Percentiles rank a stretch among this genome's conserved stretches.
Evolutionary conservation across 2,888 invertebrate species (phyloP).

Genomic region (Dynastes hyllus): DNA sequence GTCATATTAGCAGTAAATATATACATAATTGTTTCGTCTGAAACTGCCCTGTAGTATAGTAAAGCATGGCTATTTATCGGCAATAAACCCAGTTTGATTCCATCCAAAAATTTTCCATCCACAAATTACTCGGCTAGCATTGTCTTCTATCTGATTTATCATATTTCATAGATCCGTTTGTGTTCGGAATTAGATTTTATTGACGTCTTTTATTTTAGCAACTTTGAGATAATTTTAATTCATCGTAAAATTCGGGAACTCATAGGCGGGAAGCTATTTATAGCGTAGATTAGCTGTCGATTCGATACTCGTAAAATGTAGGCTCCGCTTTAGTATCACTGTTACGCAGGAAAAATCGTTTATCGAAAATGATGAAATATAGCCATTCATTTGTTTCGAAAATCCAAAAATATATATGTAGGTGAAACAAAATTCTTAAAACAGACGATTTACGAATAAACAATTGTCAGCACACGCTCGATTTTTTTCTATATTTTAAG

Average conservation of each 20-base stretch:
- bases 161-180: slow-evolving; percentile 2
- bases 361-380: slow-evolving; percentile 12
- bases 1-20: too few species aligned
- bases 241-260: slow-evolving; percentile 30
- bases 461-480: not conserved
- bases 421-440: not conserved
- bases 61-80: too few species aligned
- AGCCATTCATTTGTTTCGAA: not conserved
- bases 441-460: not conserved
- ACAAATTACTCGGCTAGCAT: not conserved
- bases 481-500: not conserved
- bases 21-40: too few species aligned
- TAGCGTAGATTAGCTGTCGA: slow-evolving; percentile 31
- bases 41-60: too few species aligned
- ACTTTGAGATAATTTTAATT: slow-evolving; percentile 31
- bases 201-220: slow-evolving; percentile 29
- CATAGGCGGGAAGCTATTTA: slow-evolving; percentile 6
- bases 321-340: slow-evolving; percentile 19
- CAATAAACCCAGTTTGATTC: too few species aligned
- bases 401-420: not conserved
- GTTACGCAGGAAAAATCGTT: slow-evolving; percentile 17
- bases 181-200: slow-evolving; percentile 21
- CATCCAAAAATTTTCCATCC: too few species aligned
- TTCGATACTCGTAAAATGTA: slow-evolving; percentile 26
- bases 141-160: slow-evolving; percentile 5